Percentiles rank a stretch among this genome's conserved stretches.
Conservation (phyloP, 2,797 vertebrate genomes). For the Cephalopachus bancanus region DNA sequence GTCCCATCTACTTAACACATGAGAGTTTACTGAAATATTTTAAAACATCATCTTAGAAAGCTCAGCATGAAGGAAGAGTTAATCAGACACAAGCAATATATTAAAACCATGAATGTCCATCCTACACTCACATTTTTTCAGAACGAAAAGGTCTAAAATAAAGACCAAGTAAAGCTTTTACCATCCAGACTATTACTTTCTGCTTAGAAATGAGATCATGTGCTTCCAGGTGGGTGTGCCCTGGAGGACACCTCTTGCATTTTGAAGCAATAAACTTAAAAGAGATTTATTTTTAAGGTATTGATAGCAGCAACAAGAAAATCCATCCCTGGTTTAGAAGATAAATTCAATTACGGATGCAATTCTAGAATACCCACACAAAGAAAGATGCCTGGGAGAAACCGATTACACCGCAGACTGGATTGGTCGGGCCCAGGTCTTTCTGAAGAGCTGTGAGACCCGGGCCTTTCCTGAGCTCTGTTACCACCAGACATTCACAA, state of each 20-base stretch:
- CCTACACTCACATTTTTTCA: background rate
- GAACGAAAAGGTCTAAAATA: background rate
- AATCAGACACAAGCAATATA: background rate
- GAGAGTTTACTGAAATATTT: constrained; percentile 31
- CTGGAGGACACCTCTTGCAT: background rate
- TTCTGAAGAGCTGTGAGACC: background rate
- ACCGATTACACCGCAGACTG: background rate
- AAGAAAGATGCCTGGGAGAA: background rate
- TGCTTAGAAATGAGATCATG: background rate
- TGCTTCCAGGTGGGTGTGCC: background rate
- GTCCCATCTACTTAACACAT: background rate
- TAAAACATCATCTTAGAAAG: background rate
- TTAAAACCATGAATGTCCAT: background rate
- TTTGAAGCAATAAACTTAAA: constrained; percentile 36
- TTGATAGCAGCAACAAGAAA: constrained; percentile 23
- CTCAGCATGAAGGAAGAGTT: background rate
- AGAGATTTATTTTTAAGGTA: constrained; percentile 35
- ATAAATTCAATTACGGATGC: background rate
- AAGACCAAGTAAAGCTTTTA: background rate
- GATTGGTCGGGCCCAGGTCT: background rate
- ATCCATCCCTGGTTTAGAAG: background rate
- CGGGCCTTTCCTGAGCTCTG: background rate
- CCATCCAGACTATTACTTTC: background rate
- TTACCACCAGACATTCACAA: background rate
- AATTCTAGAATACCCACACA: background rate